Base-by-base conservation (phyloP, 2,797 vertebrate species). In the Melanotaenia maccullochi region DNA sequence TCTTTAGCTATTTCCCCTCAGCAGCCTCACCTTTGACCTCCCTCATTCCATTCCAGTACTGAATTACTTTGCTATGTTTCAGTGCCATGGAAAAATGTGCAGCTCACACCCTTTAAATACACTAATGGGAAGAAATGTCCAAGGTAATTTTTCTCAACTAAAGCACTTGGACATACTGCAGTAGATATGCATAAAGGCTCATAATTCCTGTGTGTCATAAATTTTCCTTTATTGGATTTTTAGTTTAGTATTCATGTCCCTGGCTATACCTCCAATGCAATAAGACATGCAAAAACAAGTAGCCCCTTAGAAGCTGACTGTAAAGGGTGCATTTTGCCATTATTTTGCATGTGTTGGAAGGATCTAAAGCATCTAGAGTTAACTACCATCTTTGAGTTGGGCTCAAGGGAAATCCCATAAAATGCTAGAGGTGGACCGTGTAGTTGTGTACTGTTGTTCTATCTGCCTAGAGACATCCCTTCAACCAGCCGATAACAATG, bases 21-120 rank as follows among this genome's bases (percentile, higher is more conserved):
- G 73, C 74, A 81, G 67, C 38, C 42, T 90, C 87, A 94, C 91
- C 93, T 93, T 82, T 91, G 89, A 93, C 93, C 91, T 77, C 73
- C 55, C 59, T 89, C 89, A 88, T 92, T 90, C 83, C 86, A 90
- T 90, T 90, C 90, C 80, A 79, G 89, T 78, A 52, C 85, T 79
- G 84, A 93, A 91, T 90, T 87, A 85, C 87, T 70, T 73, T 51
- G 73, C 79, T 88, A 72, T 20, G 20, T 88, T 87, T 81, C 68
- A 79, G 79, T 62, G 75, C 64, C 20, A 42, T 18, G 25, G 64
- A 76, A 64, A 89, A 85, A 87, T 77, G 70, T 58, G 65, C 11
- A 44, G 65, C 60, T 68, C 68, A 60, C 75, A 72, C 79, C 83
- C 57, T 79, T 78, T 70, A 74, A 78, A 77, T 58, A 66, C 58